Base-by-base conservation (phyloP, 1,140 invertebrate genomes). In the Brachionus koreanus region DNA sequence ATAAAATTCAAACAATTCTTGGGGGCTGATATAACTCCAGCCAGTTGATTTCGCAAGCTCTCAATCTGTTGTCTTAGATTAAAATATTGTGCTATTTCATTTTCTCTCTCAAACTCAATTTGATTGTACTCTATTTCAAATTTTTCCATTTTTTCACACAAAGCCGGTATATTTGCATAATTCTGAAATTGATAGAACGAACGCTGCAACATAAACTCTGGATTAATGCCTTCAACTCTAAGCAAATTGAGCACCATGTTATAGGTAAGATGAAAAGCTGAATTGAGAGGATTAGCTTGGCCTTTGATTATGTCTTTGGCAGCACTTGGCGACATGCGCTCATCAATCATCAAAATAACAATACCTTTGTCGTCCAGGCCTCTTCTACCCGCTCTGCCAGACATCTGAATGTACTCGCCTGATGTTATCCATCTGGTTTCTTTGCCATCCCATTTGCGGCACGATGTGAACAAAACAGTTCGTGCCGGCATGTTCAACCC, bases 391-490 rank as follows among this genome's bases (percentile, higher is more conserved):
- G 97, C 97, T 84, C 97, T 90, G 3, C 97, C 97, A 63, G 95
- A 96, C 97, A 99, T 99, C 88, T 99, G 98, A 85, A 99, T 99
- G 86, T 99, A 99, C 88, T 99, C 98, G 5, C 97, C 98, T 7
- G 96, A 98, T 0, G 95, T 94, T 61, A 97, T 91, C 94, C 92
- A 94, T 89, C 97, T 90, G 85, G 95, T 95, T 85, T 96, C 93
- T 89, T 93, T 95, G n/a, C 98, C 98, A 89, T 99, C 98, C 90
- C 95, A 99, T 89, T 99, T 99, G 43, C 95, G 91, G 13, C 94
- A 92, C 49, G 92, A 93, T 0, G 96, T 98, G 85, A 99, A 99
- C 0, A 99, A 89, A 0, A 99, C 98, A 0, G 98, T 99, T 86
- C 97, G 92, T 0, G 98, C 98, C 33, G 98, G 97, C 98, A 99